Base-by-base conservation (phyloP, 2,113 vertebrate genomes). In the Galeopterus variegatus region DNA sequence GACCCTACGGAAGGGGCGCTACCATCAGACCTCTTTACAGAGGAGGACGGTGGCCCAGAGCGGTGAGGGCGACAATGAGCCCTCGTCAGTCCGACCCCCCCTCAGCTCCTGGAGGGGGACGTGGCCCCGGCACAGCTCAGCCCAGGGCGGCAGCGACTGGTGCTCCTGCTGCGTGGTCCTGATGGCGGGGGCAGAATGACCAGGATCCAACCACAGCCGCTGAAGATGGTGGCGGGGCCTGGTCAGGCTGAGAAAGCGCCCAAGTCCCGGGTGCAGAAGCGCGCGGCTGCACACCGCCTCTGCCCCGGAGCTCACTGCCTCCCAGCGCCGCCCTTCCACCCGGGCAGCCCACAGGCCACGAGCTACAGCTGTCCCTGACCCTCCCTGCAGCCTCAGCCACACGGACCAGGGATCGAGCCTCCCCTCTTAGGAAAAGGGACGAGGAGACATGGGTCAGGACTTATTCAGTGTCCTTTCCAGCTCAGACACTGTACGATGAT, bases 221-320 rank as follows among this genome's bases (percentile, higher is more conserved):
- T 33, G 18, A 72, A 41, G 33, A 54, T 41, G 87, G 24, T 54
- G 58, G 70, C 21, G 1, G 69, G 54, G 58, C 45, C 36, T 5
- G 31, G n/a, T 19, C 10, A 2, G 5, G 31, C 92, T 50, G 62
- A 41, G 58, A 73, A 14, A 56, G 56, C 0, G 0, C 4, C 31
- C 18, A 58, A 75, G 48, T 8, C 33, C 95, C 23, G 41, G 41
- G 41, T 41, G 41, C 11, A 28, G 60, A 12, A 18, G 7, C 15
- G 1, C 17, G 17, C 6, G 13, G 58, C 69, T 7, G 0, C 48
- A 45, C 5, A 33, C 77, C 0, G 0, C 17, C 36, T 77, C 13
- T 24, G 62, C 45, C 4, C 0, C n/a, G 52, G 52, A 26, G 48
- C 70, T 58, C 77, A 52, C 62, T 12, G 1, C 54, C 36, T 18